Base-by-base conservation (phyloP, 2,113 vertebrate genomes). In the Harpagus bidentatus region DNA sequence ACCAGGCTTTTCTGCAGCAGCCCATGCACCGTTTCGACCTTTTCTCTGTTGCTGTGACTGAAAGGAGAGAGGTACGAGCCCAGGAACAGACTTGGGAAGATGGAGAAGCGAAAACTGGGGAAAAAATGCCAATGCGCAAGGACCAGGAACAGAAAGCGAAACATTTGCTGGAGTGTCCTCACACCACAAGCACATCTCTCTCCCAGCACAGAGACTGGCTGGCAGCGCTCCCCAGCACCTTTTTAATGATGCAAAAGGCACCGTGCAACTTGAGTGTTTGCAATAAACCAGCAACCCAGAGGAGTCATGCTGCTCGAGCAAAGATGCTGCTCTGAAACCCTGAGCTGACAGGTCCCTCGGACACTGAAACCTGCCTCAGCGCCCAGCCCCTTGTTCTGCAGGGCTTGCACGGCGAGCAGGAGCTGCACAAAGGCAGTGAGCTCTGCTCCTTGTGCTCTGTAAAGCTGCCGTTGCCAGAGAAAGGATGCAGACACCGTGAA, bases 201-300 rank as follows among this genome's bases (percentile, higher is more conserved):
- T 17, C n/a, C 5, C 1, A 1, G n/a, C n/a, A 34, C 53, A 13
- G 29, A 16, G n/a, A 28, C n/a, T 1, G 2, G 52, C 40, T 6
- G 18, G 32, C 40, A 55, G 40, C 11, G 1, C 34, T 6, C 15
- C 20, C 32, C 11, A 18, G 16, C 36, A 16, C 36, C 15, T 14
- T 15, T 18, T 50, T 7, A 11, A 15, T 4, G 38, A 12, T 21
- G 17, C 58, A 31, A 32, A 74, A 32, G 40, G 40, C 16, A 25
- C 5, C 0, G 3, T 42, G 56, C 38, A 43, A 61, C n/a, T 9
- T 7, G 34, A 55, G 48, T 2, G 2, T 6, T 38, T 1, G 5
- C 26, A 55, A 47, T 4, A 43, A 32, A 63, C 55, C 16, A 11
- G 17, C 4, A 3, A 17, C 18, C 17, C 2, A 1, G 20, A 63